A percentile compares a stretch with the other conserved stretches of the same genome.
phyloP scores from a whole-genome alignment of 2,113 vertebrate genomes.

The Hippocampus zosterae region DNA sequence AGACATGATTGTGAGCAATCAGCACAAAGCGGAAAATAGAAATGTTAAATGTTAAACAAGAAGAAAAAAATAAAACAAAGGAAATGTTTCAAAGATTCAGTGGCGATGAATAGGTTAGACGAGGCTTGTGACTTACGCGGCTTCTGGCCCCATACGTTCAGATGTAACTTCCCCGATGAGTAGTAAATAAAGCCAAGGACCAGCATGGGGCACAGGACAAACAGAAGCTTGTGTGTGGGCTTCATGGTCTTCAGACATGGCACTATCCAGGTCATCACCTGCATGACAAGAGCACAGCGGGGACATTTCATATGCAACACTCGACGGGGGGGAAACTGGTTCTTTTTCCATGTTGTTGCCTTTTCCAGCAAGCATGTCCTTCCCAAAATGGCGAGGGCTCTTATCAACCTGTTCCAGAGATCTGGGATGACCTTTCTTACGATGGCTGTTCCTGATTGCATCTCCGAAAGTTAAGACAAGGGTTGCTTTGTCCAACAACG shows the following conservation, averaged over 20 bases:
- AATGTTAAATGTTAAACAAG: not conserved
- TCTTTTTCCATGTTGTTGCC: too few relatives aligned
- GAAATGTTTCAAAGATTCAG: slow-evolving; percentile 15
- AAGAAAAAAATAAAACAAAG: slow-evolving; percentile 6
- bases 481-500: too few relatives aligned
- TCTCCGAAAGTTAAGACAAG: too few relatives aligned
- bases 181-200: slow-evolving; percentile 96
- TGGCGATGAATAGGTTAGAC: slow-evolving; percentile 9
- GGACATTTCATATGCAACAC: not conserved
- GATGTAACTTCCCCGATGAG: slow-evolving; percentile 89
- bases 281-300: not conserved
- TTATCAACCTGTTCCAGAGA: too few relatives aligned
- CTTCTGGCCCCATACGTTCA: slow-evolving; percentile 86
- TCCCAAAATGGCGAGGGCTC: too few relatives aligned
- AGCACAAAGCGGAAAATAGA: slow-evolving; percentile 27
- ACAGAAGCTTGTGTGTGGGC: slow-evolving; percentile 89
- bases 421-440: too few relatives aligned
- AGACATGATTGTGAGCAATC: slow-evolving; percentile 9
- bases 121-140: slow-evolving; percentile 82
- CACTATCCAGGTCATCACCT: slow-evolving; percentile 82
- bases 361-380: too few relatives aligned
- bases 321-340: not conserved
- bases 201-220: slow-evolving; percentile 89
- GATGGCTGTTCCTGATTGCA: too few relatives aligned
- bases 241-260: slow-evolving; percentile 89